A percentile compares a stretch with the other conserved stretches of the same genome.
These are phyloP conservation scores for Ageneiosus marmoratus DNA, from an alignment of 2,113 vertebrate species.

Conservation along the genomic window DNA sequence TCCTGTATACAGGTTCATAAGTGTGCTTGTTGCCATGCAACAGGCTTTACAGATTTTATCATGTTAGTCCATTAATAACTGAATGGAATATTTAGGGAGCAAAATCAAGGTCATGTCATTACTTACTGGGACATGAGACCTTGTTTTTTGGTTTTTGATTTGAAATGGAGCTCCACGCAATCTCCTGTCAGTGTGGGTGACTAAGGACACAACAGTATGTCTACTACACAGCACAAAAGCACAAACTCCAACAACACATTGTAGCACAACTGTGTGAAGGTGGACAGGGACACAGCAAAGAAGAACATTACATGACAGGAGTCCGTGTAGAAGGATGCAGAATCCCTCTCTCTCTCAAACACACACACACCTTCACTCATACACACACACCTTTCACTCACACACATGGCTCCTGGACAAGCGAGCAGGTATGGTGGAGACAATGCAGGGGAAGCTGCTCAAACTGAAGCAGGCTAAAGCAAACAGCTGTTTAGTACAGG, in stretches of 20 bases:
- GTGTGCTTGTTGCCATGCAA: neutral
- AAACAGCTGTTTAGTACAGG: slow-evolving; percentile 24
- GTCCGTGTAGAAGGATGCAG: slow-evolving; percentile 9
- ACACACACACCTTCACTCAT: neutral
- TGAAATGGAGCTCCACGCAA: slow-evolving; percentile 54
- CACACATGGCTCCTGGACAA: slow-evolving; percentile 57
- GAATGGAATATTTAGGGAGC: neutral
- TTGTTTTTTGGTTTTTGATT: neutral
- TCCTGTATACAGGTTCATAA: neutral
- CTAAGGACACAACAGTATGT: slow-evolving; percentile 2
- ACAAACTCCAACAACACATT: slow-evolving; percentile 27
- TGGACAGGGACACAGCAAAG: slow-evolving; percentile 15
- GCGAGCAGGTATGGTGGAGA: slow-evolving; percentile 71
- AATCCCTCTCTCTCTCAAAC: slow-evolving; percentile 34
- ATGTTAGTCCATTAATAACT: neutral
- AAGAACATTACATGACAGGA: slow-evolving; percentile 10
- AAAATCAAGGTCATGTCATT: neutral
- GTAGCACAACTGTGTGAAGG: slow-evolving; percentile 10
- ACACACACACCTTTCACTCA: slow-evolving; percentile 11
- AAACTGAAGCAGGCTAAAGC: slow-evolving; percentile 52
- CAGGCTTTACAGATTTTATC: neutral
- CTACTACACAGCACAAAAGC: slow-evolving; percentile 20
- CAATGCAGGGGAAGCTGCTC: slow-evolving; percentile 1
- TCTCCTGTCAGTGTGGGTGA: slow-evolving; percentile 48
- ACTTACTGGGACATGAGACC: neutral